Evolutionary conservation across 2,888 invertebrate genomes (phyloP).

Genomic region (Thelaira solivaga): DNA sequence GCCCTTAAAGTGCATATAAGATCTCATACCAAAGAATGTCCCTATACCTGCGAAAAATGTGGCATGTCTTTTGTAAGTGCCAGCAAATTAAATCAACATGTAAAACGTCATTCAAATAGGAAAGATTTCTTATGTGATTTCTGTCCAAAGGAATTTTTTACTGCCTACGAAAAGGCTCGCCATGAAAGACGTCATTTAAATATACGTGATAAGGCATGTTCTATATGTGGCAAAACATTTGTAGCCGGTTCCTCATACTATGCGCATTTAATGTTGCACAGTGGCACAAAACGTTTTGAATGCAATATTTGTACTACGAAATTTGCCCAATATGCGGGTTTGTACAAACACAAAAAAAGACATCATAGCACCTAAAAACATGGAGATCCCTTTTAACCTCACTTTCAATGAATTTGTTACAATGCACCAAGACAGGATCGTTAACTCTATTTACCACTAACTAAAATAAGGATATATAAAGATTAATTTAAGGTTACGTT

Average conservation of each 20-base stretch:
- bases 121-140: constrained; percentile 70
- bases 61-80: constrained; percentile 72
- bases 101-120: constrained; percentile 70
- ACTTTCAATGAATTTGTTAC: too few relatives aligned
- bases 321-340: constrained; percentile 73
- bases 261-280: constrained; percentile 72
- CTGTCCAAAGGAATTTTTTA: constrained; percentile 72
- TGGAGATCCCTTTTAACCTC: background rate
- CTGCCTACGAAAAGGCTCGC: constrained; percentile 71
- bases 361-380: constrained; percentile 40
- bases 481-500: too few relatives aligned
- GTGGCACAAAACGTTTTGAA: constrained; percentile 70
- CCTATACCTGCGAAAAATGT: constrained; percentile 73
- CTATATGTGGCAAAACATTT: constrained; percentile 71
- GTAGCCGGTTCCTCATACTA: constrained; percentile 72
- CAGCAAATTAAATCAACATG: constrained; percentile 73
- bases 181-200: constrained; percentile 72
- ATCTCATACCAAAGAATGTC: constrained; percentile 71
- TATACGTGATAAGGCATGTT: constrained; percentile 72
- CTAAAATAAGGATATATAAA: too few relatives aligned
- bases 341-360: constrained; percentile 72
- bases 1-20: constrained; percentile 70
- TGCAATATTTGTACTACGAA: constrained; percentile 68
- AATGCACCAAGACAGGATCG: too few relatives aligned
- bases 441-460: too few relatives aligned